phyloP scores from a whole-genome alignment of 2,888 invertebrate genomes.

The Acleris literana region DNA sequence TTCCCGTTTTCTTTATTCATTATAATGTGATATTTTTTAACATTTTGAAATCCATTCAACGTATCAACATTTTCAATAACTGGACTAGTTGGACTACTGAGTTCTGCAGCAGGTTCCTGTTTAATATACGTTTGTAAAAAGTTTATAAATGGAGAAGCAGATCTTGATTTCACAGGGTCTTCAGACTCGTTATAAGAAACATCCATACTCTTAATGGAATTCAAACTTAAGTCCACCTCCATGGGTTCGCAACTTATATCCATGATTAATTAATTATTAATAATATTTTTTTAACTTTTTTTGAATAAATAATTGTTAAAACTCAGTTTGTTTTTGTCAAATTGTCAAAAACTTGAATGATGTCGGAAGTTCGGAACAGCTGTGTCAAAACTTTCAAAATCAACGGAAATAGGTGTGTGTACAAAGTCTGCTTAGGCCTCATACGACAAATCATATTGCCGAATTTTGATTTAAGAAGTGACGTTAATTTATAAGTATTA shows the following conservation, averaged over 20 bases:
- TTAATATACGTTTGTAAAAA: constrained; percentile 15
- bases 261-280: constrained; percentile 12
- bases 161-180: constrained; percentile 8
- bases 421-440: neutral
- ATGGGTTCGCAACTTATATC: constrained; percentile 68
- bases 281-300: neutral
- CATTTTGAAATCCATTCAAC: constrained; percentile 10
- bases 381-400: constrained; percentile 31
- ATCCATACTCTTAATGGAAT: constrained; percentile 64
- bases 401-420: constrained; percentile 21
- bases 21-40: constrained; percentile 56
- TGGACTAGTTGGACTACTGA: constrained; percentile 1
- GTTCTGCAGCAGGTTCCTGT: constrained; percentile 16
- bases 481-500: too few species aligned
- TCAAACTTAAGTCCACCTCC: constrained; percentile 70
- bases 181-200: constrained; percentile 54
- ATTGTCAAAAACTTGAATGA: neutral
- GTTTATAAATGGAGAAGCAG: constrained; percentile 17
- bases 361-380: neutral
- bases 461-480: too few species aligned
- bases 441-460: neutral
- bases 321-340: too few species aligned
- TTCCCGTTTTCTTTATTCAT: constrained; percentile 44
- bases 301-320: neutral
- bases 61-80: constrained; percentile 10